These are phyloP conservation scores for Caenorhabditis uteleia DNA, from an alignment of 2,888 invertebrate species.

Conservation along the genomic window DNA sequence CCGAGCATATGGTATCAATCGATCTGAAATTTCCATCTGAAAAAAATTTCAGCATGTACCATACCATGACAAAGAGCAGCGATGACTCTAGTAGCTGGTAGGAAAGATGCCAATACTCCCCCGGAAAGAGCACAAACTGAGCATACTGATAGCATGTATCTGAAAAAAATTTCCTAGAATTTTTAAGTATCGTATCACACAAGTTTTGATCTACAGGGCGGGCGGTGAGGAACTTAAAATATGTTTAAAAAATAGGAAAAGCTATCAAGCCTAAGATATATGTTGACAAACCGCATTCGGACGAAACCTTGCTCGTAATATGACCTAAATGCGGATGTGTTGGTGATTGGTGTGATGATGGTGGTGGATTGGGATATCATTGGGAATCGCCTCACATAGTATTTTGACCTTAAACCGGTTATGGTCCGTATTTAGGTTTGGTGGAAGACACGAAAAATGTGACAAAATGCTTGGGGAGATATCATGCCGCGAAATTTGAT, in stretches of 20 bases:
- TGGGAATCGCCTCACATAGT: too few relatives aligned
- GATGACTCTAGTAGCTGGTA: constrained; percentile 46
- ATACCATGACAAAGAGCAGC: constrained; percentile 38
- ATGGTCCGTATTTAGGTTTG: too few relatives aligned
- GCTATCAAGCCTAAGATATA: background rate
- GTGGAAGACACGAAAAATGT: too few relatives aligned
- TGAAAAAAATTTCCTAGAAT: constrained; percentile 16
- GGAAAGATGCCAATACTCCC: constrained; percentile 37
- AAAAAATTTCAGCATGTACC: background rate
- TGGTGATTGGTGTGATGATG: constrained; percentile 6
- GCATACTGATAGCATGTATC: constrained; percentile 53
- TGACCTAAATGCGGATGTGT: constrained; percentile 32
- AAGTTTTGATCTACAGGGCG: too few relatives aligned
- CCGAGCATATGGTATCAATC: constrained; percentile 38
- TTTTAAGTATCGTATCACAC: too few relatives aligned
- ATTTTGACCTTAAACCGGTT: too few relatives aligned
- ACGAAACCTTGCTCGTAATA: constrained; percentile 44
- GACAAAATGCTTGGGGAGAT: too few relatives aligned
- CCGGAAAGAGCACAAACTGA: constrained; percentile 54
- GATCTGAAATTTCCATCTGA: constrained; percentile 22
- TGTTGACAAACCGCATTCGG: constrained; percentile 53
- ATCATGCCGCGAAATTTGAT: too few relatives aligned
- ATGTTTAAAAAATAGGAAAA: background rate
- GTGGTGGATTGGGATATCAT: constrained; percentile 11
- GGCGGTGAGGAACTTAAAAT: too few relatives aligned